Conservation (phyloP, 2,888 invertebrate species). For the Isotomurus palustris region DNA sequence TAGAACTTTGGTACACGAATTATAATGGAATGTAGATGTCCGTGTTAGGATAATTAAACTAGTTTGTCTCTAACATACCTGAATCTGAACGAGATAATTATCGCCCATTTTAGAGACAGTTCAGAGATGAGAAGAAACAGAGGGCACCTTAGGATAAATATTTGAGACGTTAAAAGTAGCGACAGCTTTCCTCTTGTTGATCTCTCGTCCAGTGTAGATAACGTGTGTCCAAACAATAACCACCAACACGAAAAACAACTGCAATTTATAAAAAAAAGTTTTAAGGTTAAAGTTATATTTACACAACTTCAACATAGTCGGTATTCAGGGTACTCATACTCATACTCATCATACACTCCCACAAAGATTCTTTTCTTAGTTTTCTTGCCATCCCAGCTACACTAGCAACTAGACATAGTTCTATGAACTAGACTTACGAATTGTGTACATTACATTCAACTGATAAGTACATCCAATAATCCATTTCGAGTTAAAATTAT, state of each 20-base stretch:
- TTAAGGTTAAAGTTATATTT: too few relatives aligned
- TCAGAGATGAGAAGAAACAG: neutral
- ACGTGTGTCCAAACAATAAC: conserved; percentile 36
- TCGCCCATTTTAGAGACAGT: conserved; percentile 23
- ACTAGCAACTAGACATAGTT: too few relatives aligned
- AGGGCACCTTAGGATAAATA: neutral
- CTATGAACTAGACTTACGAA: too few relatives aligned
- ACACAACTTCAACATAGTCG: too few relatives aligned
- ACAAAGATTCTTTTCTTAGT: too few relatives aligned
- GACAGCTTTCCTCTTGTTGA: conserved; percentile 23
- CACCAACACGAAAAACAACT: conserved; percentile 36
- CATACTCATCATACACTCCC: too few relatives aligned
- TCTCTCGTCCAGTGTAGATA: conserved; percentile 32
- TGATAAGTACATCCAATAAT: too few relatives aligned
- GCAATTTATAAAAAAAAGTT: too few relatives aligned
- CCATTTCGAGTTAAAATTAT: too few relatives aligned
- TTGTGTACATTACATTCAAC: too few relatives aligned
- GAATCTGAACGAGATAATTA: conserved; percentile 40
- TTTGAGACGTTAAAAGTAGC: neutral
- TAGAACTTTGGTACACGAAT: neutral
- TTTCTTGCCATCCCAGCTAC: too few relatives aligned
- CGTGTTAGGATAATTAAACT: neutral
- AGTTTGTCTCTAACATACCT: conserved; percentile 22
- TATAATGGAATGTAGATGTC: conserved; percentile 1
- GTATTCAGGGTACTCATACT: too few relatives aligned